Conservation (phyloP, 1,140 invertebrate genomes). For the Pomacea maculata region DNA sequence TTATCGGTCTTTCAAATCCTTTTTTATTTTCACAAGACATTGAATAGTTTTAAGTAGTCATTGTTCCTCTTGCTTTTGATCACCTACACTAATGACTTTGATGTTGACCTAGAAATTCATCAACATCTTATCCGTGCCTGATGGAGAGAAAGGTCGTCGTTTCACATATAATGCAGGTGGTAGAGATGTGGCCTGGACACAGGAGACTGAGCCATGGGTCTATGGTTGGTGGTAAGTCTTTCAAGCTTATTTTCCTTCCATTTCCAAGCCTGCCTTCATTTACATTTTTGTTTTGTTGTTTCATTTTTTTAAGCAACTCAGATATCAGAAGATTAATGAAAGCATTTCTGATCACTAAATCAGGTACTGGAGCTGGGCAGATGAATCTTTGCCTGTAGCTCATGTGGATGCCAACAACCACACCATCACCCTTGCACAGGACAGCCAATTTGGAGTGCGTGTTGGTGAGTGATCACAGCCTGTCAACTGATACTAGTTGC, state of each 20-base stretch:
- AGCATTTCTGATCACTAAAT: background rate
- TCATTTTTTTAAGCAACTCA: background rate
- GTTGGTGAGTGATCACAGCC: conserved; percentile 16
- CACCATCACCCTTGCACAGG: too few species aligned
- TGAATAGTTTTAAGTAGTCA: too few species aligned
- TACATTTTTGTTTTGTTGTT: background rate
- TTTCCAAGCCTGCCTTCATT: background rate
- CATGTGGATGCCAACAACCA: too few species aligned
- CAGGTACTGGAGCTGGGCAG: conserved; percentile 44
- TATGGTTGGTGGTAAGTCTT: conserved; percentile 29
- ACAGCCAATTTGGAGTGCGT: conserved; percentile 27
- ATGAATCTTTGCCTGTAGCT: conserved; percentile 20
- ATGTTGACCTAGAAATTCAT: conserved; percentile 20
- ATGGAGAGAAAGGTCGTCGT: conserved; percentile 18
- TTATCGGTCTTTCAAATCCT: too few species aligned
- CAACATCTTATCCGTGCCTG: conserved; percentile 25
- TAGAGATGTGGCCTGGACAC: conserved; percentile 19
- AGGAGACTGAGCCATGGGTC: conserved; percentile 23
- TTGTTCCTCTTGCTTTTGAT: too few species aligned
- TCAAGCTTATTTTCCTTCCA: background rate
- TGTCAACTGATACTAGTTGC: background rate
- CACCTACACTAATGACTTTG: background rate
- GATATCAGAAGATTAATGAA: conserved; percentile 11
- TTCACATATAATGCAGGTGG: conserved; percentile 23
- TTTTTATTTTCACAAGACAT: background rate